Evolutionary conservation across 2,888 invertebrate species (phyloP), one percentile per base, ranked within the genome.

Genomic region (Trissolcus japonicus): DNA sequence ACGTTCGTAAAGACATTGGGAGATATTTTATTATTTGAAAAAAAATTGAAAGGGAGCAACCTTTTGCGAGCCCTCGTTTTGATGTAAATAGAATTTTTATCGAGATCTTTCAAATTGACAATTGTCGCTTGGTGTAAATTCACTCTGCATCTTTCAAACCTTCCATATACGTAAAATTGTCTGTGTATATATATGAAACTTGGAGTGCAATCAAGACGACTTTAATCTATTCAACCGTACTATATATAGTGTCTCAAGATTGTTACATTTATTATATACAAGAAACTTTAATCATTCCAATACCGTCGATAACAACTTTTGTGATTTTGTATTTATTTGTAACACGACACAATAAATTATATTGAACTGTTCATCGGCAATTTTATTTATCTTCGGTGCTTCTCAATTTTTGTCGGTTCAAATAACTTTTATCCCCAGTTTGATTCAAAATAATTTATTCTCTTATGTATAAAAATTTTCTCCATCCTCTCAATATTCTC

Each of bases 281-380:
- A 62, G 54, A 60, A 43, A 55, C 35, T 35, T 35, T 61, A 57
- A 61, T 63, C 41, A 69, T 75, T 66, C 46, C 41, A 53, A 51
- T 35, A 53, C 16, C 16, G 19, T 29, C 41, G 57, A n/a, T 19
- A 57, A 59, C 35, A 51, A 51, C 35, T 35, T 67, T 69, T 60
- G 29, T 40, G 60, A 69, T 50, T 63, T 68, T 68, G 55, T 69
- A 75, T 69, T 68, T 65, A 68, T 68, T 14, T 69, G 51, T 69
- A 75, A 65, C 46, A 43, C 60, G 59, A 69, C 50, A 68, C 63
- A 75, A 75, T 75, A 75, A 75, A 75, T 75, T 75, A 75, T 75
- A 75, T 75, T 63, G 59, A 68, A 75, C 59, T 75, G 75, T 75
- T 16, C 17, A 43, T 7, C n/a, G 29, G 29, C 4, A 51, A 55